Evolutionary conservation across 2,888 invertebrate genomes (phyloP).

Genomic region (Chymomyza procnemis): DNA sequence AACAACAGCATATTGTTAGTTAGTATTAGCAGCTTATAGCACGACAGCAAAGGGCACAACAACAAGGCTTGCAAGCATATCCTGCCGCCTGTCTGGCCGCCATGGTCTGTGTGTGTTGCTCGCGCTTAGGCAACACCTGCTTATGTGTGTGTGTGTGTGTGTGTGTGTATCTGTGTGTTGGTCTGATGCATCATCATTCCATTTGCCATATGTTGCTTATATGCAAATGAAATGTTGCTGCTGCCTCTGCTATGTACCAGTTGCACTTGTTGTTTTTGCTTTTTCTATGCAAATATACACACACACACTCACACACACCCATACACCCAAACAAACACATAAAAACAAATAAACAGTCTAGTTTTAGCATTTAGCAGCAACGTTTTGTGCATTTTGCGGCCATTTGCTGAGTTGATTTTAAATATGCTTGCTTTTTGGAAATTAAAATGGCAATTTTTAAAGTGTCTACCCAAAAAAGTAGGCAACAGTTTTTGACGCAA

Average conservation of each 20-base stretch:
- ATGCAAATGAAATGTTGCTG: constrained; percentile 63
- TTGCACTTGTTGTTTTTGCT: constrained; percentile 8
- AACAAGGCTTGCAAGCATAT: background rate
- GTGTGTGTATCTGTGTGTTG: constrained; percentile 64
- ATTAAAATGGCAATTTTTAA: background rate
- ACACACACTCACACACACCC: background rate
- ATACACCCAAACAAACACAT: constrained; percentile 53
- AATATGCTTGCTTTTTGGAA: constrained; percentile 20
- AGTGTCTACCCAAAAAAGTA: constrained; percentile 10
- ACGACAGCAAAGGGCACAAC: background rate
- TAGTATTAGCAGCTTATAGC: constrained; percentile 16
- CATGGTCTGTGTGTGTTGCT: constrained; percentile 18
- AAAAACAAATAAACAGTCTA: constrained; percentile 35
- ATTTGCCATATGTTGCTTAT: constrained; percentile 26
- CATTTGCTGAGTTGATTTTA: constrained; percentile 24
- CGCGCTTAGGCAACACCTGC: constrained; percentile 72
- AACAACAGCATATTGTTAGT: constrained; percentile 29
- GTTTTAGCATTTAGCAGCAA: background rate
- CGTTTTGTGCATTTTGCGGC: background rate
- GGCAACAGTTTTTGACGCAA: background rate
- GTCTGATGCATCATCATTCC: constrained; percentile 16
- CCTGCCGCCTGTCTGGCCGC: background rate
- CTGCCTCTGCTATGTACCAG: constrained; percentile 5
- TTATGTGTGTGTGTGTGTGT: constrained; percentile 72
- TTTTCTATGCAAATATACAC: background rate